These are phyloP conservation scores for Oryzaephilus surinamensis DNA, from an alignment of 1,140 invertebrate species.

Conservation along the genomic window DNA sequence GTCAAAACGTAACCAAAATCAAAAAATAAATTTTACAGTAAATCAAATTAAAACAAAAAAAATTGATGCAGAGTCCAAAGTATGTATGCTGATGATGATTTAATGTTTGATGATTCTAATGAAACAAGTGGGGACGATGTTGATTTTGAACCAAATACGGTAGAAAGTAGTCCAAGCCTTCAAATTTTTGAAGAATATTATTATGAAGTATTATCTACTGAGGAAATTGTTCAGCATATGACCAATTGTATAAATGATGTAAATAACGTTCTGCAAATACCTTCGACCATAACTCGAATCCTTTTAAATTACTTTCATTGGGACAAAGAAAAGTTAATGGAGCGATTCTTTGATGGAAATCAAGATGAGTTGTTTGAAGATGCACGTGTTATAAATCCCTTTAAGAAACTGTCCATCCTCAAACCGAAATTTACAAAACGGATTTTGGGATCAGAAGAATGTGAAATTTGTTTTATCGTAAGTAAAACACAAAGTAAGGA, in stretches of 20 bases:
- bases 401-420: slow-evolving; percentile 33
- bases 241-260: slow-evolving; percentile 58
- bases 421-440: slow-evolving; percentile 23
- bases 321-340: slow-evolving; percentile 66
- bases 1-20: too few species aligned
- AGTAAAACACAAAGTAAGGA: too few species aligned
- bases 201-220: slow-evolving; percentile 72
- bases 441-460: slow-evolving; percentile 58
- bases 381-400: slow-evolving; percentile 55
- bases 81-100: slow-evolving; percentile 55
- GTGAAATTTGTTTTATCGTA: slow-evolving; percentile 81
- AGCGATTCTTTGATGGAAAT: slow-evolving; percentile 56
- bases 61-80: too few species aligned
- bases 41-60: too few species aligned
- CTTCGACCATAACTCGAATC: slow-evolving; percentile 47
- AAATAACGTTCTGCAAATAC: slow-evolving; percentile 43
- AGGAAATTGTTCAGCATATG: slow-evolving; percentile 59
- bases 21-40: too few species aligned
- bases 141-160: slow-evolving; percentile 82
- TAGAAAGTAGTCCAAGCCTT: slow-evolving; percentile 63
- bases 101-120: slow-evolving; percentile 71
- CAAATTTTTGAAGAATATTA: slow-evolving; percentile 79
- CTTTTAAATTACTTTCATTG: slow-evolving; percentile 62
- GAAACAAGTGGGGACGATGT: slow-evolving; percentile 87
- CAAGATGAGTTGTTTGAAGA: slow-evolving; percentile 53